Conservation (phyloP, 2,888 invertebrate species). For the Sarcophaga variegata region DNA sequence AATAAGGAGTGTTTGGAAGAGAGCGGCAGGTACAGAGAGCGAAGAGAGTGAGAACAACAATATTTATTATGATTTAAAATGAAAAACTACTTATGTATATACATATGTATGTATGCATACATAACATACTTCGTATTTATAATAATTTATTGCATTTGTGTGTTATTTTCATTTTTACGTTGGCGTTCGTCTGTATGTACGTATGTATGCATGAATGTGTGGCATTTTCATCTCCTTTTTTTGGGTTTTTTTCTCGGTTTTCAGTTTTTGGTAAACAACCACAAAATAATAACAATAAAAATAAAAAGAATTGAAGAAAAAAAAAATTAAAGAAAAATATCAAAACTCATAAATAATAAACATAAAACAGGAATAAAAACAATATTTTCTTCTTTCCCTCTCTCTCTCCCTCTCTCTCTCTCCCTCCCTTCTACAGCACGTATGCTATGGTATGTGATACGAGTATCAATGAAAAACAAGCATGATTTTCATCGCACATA, state of each 20-base stretch:
- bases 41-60: too few relatives aligned
- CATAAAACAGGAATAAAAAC: constrained; percentile 28
- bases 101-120: not conserved
- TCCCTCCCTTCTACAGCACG: too few relatives aligned
- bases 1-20: too few relatives aligned
- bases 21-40: too few relatives aligned
- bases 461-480: too few relatives aligned
- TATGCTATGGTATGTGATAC: too few relatives aligned
- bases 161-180: not conserved
- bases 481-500: too few relatives aligned
- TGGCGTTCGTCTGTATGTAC: not conserved
- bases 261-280: constrained; percentile 57
- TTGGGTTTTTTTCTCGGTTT: too few relatives aligned
- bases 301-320: not conserved
- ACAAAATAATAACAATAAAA: not conserved
- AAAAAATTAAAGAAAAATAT: constrained; percentile 28
- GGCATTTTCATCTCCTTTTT: not conserved
- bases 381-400: not conserved
- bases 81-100: not conserved
- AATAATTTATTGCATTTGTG: not conserved
- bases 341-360: constrained; percentile 61
- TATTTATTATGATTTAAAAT: too few relatives aligned
- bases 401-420: too few relatives aligned
- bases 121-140: too few relatives aligned
- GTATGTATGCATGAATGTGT: not conserved